phyloP scores from a whole-genome alignment of 92 coral and sea anemone species.

The Actinostola sp. region DNA sequence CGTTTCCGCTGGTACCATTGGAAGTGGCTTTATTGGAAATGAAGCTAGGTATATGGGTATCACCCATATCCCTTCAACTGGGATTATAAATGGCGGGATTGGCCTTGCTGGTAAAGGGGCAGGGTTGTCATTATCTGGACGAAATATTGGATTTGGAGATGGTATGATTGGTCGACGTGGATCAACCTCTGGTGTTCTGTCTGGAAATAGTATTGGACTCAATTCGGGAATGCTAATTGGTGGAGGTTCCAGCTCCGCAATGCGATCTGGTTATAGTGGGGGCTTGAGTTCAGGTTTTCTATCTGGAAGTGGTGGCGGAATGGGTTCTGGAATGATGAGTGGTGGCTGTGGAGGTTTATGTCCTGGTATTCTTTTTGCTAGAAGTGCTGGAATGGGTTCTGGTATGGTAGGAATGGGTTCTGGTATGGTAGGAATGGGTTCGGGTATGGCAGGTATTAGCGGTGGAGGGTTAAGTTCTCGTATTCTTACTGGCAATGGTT shows the following conservation, averaged over 20 bases:
- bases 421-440: neutral
- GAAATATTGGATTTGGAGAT: neutral
- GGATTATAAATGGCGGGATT: slow-evolving; percentile 16
- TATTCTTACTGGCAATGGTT: neutral
- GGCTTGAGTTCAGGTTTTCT: neutral
- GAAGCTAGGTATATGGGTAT: slow-evolving; percentile 10
- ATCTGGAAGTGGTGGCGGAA: slow-evolving; percentile 11
- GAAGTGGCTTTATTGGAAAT: neutral
- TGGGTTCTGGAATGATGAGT: neutral
- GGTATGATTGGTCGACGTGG: neutral
- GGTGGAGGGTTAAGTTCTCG: neutral
- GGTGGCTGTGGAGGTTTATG: slow-evolving; percentile 1
- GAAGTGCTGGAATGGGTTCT: neutral
- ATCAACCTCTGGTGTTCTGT: neutral
- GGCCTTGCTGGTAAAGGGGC: neutral
- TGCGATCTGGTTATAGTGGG: slow-evolving; percentile 17
- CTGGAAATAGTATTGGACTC: neutral
- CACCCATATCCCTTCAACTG: slow-evolving; percentile 25
- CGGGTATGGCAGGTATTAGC: neutral
- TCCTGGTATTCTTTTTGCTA: neutral
- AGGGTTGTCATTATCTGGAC: slow-evolving; percentile 2
- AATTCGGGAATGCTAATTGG: slow-evolving; percentile 1
- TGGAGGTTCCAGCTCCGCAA: neutral
- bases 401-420: no score
- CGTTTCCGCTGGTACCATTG: slow-evolving; percentile 8